Evolutionary conservation across 2,888 invertebrate genomes (phyloP).

Genomic region (Drosophila anceps): DNA sequence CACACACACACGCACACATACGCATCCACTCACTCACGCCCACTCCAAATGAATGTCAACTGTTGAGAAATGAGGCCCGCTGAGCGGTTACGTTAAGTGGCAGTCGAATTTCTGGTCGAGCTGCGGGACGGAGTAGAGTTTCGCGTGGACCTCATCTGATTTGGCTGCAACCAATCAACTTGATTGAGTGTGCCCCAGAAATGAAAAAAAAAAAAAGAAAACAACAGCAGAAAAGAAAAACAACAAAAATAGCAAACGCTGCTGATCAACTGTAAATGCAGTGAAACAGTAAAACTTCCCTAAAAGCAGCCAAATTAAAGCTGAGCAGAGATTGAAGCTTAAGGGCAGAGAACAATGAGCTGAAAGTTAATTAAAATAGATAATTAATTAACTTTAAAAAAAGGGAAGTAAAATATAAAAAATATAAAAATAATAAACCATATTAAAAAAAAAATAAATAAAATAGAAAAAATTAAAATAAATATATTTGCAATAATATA

Average conservation of each 20-base stretch:
- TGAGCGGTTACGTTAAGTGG: constrained; percentile 41
- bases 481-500: too few species aligned
- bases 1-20: constrained; percentile 22
- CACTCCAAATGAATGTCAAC: constrained; percentile 52
- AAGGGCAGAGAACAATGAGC: not conserved
- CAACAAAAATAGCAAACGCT: constrained; percentile 13
- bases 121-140: not conserved
- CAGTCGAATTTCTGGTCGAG: constrained; percentile 9
- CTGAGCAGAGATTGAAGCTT: too few species aligned
- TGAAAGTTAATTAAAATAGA: not conserved
- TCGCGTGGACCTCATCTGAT: constrained; percentile 32
- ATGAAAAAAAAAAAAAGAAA: constrained; percentile 31
- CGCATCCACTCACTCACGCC: not conserved
- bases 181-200: constrained; percentile 62
- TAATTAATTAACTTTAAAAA: too few species aligned
- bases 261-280: constrained; percentile 22
- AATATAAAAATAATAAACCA: too few species aligned
- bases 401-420: too few species aligned
- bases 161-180: constrained; percentile 62
- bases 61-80: constrained; percentile 54
- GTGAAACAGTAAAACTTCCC: constrained; percentile 28
- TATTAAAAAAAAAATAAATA: too few species aligned
- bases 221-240: constrained; percentile 19
- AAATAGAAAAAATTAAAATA: too few species aligned
- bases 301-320: not conserved